Evolutionary conservation across 1,140 invertebrate genomes (phyloP).

Genomic region (Diorhabda elongata): DNA sequence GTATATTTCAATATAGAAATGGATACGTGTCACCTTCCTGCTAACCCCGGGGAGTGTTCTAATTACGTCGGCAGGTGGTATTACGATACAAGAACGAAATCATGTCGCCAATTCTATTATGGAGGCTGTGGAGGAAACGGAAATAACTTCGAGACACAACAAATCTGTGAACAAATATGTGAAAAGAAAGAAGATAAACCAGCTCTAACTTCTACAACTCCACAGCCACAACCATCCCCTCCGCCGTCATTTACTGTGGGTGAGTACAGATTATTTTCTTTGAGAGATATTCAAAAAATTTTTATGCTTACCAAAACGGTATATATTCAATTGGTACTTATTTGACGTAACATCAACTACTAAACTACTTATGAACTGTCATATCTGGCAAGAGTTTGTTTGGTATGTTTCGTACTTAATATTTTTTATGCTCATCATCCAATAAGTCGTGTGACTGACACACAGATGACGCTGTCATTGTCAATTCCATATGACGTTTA

Average conservation of each 20-base stretch:
- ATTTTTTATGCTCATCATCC: no score
- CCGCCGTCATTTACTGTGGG: neutral
- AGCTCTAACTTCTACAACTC: neutral
- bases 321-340: no score
- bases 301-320: no score
- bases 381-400: no score
- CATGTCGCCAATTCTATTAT: conserved; percentile 75
- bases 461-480: no score
- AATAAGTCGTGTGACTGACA: no score
- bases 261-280: neutral
- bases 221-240: neutral
- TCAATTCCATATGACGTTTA: no score
- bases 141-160: conserved; percentile 71
- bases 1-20: conserved; percentile 50
- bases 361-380: no score
- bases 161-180: conserved; percentile 64
- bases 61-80: conserved; percentile 78
- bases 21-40: conserved; percentile 72
- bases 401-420: no score
- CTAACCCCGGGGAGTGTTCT: conserved; percentile 71
- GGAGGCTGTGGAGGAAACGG: conserved; percentile 77
- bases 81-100: conserved; percentile 69
- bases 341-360: no score
- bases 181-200: conserved; percentile 18
- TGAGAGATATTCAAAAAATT: no score